phyloP scores from a whole-genome alignment of 1,140 invertebrate species.

The Pseudomyrmex cubaensis region DNA sequence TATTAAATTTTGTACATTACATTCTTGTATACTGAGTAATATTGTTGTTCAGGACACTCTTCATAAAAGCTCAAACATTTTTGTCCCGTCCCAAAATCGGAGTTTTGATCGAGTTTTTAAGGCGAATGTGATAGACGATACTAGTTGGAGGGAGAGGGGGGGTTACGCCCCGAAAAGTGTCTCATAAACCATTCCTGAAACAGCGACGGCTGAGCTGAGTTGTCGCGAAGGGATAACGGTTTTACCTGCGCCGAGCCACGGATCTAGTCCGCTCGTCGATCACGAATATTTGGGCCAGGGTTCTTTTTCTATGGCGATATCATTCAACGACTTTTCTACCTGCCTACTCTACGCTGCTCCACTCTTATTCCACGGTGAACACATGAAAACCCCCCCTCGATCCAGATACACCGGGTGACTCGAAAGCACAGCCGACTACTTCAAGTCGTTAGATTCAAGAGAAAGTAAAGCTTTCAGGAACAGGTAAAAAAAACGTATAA shows the following conservation, averaged over 20 bases:
- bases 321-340: constrained; percentile 81
- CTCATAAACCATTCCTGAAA: constrained; percentile 70
- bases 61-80: background rate
- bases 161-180: constrained; percentile 69
- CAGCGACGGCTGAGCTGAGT: constrained; percentile 52
- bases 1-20: too few relatives aligned
- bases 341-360: constrained; percentile 64
- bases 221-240: constrained; percentile 72
- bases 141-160: constrained; percentile 1
- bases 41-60: too few relatives aligned
- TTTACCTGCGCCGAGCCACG: constrained; percentile 72
- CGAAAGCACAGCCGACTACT: background rate
- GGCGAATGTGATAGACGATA: constrained; percentile 62
- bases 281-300: constrained; percentile 75
- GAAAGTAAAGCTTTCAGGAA: background rate
- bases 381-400: constrained; percentile 63
- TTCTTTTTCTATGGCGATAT: constrained; percentile 72
- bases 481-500: background rate
- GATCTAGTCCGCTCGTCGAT: constrained; percentile 73
- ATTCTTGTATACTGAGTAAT: too few relatives aligned
- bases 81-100: constrained; percentile 6
- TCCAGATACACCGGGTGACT: constrained; percentile 71
- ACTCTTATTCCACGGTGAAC: constrained; percentile 43
- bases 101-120: constrained; percentile 31
- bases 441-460: background rate